Base-by-base conservation (phyloP, 1,140 invertebrate species). In the Andricus grossulariae region DNA sequence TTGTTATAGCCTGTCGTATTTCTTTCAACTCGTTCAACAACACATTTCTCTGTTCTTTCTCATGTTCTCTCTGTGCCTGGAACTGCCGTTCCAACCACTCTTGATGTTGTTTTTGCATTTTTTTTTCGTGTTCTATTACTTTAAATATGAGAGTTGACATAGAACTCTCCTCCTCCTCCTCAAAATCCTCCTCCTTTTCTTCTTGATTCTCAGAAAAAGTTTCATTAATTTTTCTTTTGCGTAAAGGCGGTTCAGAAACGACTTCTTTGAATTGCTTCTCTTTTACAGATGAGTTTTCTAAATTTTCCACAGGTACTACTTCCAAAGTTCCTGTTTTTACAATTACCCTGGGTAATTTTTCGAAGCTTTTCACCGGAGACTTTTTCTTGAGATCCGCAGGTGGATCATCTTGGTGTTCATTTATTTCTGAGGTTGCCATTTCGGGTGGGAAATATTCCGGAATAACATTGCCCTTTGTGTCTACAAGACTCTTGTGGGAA, bases 51-150 rank as follows among this genome's bases (percentile, higher is more conserved):
- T 85, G 82, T 52, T 83, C 74, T 11, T 75, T 55, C 70, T 85
- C 82, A 51, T 88, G 81, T 25, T 84, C 83, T 73, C 84, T 81
- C 51, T 88, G 86, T 51, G 85, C 82, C 54, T 85, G 83, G 60
- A 88, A 86, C 70, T 88, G 86, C 32, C 81, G 79, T 51, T 88
- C 86, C 79, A 88, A 80, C 86, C 86, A 88, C 4, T 21, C n/a
- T 12, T 84, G 84, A 77, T 88, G 85, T 25, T 83, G 72, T 21
- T 83, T 11, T 50, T 88, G 85, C 76, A 88, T 70, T 12, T 80
- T 6, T 78, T 86, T 82, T 50, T 86, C 80, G 49, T 88, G 83
- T 71, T 84, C 80, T 25, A 87, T 55, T 15, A 88, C 66, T 16
- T 71, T 18, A 16, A 51, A 50, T 21, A 88, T 74, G 13, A 83